A percentile compares a stretch with the other conserved stretches of the same genome.
Evolutionary conservation across 2,113 vertebrate species (phyloP).

Genomic region (Platycercus adscitus): DNA sequence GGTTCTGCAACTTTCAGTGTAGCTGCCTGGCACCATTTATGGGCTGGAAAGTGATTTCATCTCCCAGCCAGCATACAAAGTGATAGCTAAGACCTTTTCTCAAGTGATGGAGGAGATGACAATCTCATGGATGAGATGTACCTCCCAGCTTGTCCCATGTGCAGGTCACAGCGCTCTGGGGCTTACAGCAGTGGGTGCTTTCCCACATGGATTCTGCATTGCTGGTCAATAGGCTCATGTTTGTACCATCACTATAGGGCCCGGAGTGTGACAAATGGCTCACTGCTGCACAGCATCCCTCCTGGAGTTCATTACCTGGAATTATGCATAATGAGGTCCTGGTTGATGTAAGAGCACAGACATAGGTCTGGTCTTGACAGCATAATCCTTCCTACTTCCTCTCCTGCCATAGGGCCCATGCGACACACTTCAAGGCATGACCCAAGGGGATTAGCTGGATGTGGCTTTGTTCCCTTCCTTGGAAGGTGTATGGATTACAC

Average conservation of each 20-base stretch:
- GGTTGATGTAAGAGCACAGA: neutral
- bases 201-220: neutral
- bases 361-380: neutral
- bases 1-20: neutral
- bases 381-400: neutral
- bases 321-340: neutral
- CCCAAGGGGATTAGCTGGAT: neutral
- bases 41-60: neutral
- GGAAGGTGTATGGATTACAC: slow-evolving; percentile 16
- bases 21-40: neutral
- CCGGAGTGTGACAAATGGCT: neutral
- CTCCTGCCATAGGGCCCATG: neutral
- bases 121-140: rapidly evolving
- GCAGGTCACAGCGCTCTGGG: neutral
- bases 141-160: rapidly evolving
- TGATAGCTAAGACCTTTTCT: neutral
- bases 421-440: neutral
- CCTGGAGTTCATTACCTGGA: neutral
- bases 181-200: neutral
- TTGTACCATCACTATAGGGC: rapidly evolving
- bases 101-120: neutral
- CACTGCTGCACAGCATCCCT: rapidly evolving
- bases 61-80: neutral
- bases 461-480: neutral
- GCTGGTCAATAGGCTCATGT: neutral